Percentiles rank a stretch among this genome's conserved stretches.
Evolutionary conservation across 2,797 vertebrate species (phyloP).

Genomic region (Gastrophryne carolinensis): DNA sequence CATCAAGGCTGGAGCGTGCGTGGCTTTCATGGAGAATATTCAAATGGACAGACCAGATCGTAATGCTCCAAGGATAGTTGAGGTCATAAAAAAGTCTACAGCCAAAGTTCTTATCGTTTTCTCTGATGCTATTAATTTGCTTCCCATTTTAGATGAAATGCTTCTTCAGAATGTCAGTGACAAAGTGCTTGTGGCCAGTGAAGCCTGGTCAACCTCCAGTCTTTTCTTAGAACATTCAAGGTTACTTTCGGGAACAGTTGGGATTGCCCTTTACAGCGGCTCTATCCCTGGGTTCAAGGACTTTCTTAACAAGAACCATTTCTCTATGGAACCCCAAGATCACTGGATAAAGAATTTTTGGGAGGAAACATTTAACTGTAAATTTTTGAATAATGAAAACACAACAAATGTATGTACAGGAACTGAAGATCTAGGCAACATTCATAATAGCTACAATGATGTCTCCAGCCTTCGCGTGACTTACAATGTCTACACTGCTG

Average conservation of each 20-base stretch:
- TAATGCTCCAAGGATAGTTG: not conserved
- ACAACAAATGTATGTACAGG: constrained; percentile 65
- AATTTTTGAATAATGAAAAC: constrained; percentile 56
- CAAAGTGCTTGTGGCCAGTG: constrained; percentile 80
- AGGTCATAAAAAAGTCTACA: constrained; percentile 65
- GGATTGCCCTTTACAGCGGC: constrained; percentile 73
- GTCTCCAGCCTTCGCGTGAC: constrained; percentile 78
- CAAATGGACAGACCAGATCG: not conserved
- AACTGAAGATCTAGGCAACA: constrained; percentile 64
- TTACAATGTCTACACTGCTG: constrained; percentile 81
- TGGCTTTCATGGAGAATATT: constrained; percentile 1
- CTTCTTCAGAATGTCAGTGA: constrained; percentile 73
- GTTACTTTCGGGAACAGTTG: constrained; percentile 74
- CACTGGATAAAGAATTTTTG: constrained; percentile 78
- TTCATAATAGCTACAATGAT: constrained; percentile 78
- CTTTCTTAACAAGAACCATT: constrained; percentile 74
- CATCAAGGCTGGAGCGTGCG: not conserved
- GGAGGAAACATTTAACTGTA: constrained; percentile 81
- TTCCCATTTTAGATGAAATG: constrained; percentile 72
- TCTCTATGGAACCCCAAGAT: constrained; percentile 61
- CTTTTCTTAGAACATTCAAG: constrained; percentile 71
- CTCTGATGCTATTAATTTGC: constrained; percentile 80
- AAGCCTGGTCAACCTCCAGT: constrained; percentile 81
- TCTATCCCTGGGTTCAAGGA: constrained; percentile 70
- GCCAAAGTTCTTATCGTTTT: constrained; percentile 81